Evolutionary conservation across 2,113 vertebrate species (phyloP), one percentile per base, ranked within the genome.

Genomic region (Vulpes vulpes): DNA sequence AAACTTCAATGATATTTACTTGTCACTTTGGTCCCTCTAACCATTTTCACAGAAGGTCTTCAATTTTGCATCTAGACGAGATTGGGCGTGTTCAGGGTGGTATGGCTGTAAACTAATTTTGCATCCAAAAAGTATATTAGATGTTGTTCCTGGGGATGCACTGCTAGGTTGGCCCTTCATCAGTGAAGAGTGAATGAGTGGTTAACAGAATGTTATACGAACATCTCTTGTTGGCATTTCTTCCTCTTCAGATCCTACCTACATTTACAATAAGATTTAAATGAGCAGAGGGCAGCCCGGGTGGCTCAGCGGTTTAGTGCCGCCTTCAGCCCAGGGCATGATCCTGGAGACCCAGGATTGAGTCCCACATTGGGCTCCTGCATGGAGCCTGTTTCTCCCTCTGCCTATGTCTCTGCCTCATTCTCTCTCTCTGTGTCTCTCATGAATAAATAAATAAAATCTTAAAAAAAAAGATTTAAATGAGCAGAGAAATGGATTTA

Each of bases 201-300:
- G 17, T 14, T 25, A 12, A 38, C 15, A 5, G 7, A 17, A 11
- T 25, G 20, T n/a, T 19, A 0, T 3, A 11, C 4, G 55, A 35
- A 30, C 1, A 1, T 30, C 38, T 65, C n/a, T 60, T 65, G 3
- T 49, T 32, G 86, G 65, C n/a, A 0, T 32, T 80, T 94, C 23
- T 91, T 17, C 86, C 85, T 64, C 6, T 87, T 86, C 65, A 95
- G 90, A 95, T 57, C 62, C 89, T 49, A 76, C 59, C 92, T 90
- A 67, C 35, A 9, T 80, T 64, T 85, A 82, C 1, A 64, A 60
- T 43, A 8, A 22, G 59, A 32, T 71, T 73, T 32, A 7, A 73
- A 84, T 67, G 25, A 81, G 4, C 53, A 60, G 2, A 93, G 84
- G 43, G 43, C 43, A 43, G 43, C 43, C 43, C 1, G 6, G 43